Base-by-base conservation (phyloP, 2,113 vertebrate species). In the Megaceryle maxima region DNA sequence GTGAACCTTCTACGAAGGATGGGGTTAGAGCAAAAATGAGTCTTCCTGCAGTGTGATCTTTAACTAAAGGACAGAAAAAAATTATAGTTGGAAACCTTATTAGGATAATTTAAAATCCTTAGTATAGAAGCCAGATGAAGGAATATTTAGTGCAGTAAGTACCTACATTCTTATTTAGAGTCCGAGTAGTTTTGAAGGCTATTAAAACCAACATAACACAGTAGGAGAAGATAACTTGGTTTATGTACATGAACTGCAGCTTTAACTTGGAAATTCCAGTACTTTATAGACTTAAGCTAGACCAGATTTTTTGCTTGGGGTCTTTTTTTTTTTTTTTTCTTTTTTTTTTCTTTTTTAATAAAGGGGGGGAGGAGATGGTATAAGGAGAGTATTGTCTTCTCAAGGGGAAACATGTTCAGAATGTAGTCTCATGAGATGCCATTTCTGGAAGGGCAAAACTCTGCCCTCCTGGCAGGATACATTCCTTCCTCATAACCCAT, bases 51-150 rank as follows among this genome's bases (percentile, higher is more conserved):
- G 43, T 63, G 19, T 53, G 74, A 37, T 66, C 90, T 90, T 95
- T 74, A 92, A 41, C n/a, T 88, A 93, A 95, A 92, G 80, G 67
- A 92, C 91, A 92, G 68, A 55, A 64, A 87, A 73, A 91, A 77
- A 37, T 25, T 69, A 10, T 70, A 84, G 82, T 43, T 88, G 80
- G 83, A 81, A 95, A 46, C 29, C 83, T 89, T 76, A 79, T 72
- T 64, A 86, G 22, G 24, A 46, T 43, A 62, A 92, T 68, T 96
- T 46, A 51, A 87, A 92, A 68, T 63, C 26, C 31, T 76, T 10
- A 59, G n/a, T 8, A 44, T 25, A 68, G 81, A 28, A 62, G 81
- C 39, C 37, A 87, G 39, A 10, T 70, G 64, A 72, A 75, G 28
- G 80, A 90, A 50, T 70, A 76, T 64, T 91, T 82, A 84, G n/a